These are phyloP conservation scores for Characodon lateralis DNA, from an alignment of 2,797 vertebrate genomes.

Conservation along the genomic window DNA sequence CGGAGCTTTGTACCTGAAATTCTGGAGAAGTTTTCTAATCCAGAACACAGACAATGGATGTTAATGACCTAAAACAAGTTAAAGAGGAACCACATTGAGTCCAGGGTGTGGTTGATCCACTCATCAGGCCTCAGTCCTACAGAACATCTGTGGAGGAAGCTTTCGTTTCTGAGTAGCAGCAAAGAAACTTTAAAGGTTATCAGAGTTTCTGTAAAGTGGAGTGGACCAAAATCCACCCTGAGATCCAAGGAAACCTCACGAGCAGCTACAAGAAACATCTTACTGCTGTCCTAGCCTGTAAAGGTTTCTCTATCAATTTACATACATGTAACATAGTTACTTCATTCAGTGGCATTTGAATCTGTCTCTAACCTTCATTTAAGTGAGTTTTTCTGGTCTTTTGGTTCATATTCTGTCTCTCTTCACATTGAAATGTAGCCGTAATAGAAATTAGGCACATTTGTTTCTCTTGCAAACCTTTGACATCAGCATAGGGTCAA, in stretches of 20 bases:
- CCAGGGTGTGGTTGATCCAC: too few species aligned
- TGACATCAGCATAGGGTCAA: neutral
- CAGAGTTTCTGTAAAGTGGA: neutral
- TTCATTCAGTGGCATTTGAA: too few species aligned
- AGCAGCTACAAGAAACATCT: neutral
- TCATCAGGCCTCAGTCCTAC: too few species aligned
- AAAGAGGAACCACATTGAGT: neutral
- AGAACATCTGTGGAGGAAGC: too few species aligned
- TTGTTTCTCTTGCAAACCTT: neutral
- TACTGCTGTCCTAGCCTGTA: neutral
- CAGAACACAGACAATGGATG: neutral
- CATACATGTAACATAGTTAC: too few species aligned
- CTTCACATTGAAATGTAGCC: neutral
- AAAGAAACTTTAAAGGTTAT: neutral
- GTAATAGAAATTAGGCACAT: neutral
- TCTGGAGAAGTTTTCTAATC: too few species aligned
- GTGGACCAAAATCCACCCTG: too few species aligned
- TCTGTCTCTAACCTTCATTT: neutral
- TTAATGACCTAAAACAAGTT: neutral
- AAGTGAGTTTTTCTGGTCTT: too few species aligned
- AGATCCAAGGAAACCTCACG: too few species aligned
- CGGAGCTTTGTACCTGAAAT: too few species aligned
- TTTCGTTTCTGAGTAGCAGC: neutral
- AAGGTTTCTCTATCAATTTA: too few species aligned
- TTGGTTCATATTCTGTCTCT: neutral